These are phyloP conservation scores for Melangyna quadrimaculata DNA, from an alignment of 2,888 invertebrate species.

Conservation along the genomic window DNA sequence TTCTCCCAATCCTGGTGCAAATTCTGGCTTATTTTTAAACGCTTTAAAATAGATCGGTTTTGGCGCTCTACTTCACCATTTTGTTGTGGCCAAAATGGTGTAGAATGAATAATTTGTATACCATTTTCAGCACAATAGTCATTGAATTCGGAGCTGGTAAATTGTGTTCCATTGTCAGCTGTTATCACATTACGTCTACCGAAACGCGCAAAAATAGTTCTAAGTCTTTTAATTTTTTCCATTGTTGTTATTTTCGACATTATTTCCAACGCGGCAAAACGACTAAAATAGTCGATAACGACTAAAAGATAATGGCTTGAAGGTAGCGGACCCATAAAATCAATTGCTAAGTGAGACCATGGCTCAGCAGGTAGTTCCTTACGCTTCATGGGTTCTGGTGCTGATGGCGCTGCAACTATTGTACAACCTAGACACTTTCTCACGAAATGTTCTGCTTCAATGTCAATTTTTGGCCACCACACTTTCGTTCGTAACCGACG, in stretches of 20 bases:
- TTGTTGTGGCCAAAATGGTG: constrained; percentile 37
- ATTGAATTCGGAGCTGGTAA: constrained; percentile 16
- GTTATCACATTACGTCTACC: constrained; percentile 33
- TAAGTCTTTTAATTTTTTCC: constrained; percentile 22
- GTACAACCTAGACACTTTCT: constrained; percentile 34
- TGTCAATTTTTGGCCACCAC: background rate
- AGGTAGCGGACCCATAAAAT: background rate
- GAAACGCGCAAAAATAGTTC: constrained; percentile 30
- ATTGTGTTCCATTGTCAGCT: constrained; percentile 48
- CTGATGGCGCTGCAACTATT: constrained; percentile 30
- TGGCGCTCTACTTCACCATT: constrained; percentile 36
- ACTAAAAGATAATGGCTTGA: too few species aligned
- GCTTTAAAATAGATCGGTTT: too few species aligned
- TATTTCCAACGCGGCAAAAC: constrained; percentile 34
- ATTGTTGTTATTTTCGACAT: constrained; percentile 30
- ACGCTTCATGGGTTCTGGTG: too few species aligned
- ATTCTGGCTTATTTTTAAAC: background rate
- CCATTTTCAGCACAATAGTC: background rate
- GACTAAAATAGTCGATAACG: constrained; percentile 1
- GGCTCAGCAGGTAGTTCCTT: background rate
- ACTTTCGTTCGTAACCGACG: background rate
- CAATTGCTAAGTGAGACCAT: background rate
- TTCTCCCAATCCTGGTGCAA: background rate
- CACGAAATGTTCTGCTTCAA: background rate
- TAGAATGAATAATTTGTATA: constrained; percentile 29